Conservation (phyloP, 1,140 invertebrate species). For the Arctopsyche grandis region DNA sequence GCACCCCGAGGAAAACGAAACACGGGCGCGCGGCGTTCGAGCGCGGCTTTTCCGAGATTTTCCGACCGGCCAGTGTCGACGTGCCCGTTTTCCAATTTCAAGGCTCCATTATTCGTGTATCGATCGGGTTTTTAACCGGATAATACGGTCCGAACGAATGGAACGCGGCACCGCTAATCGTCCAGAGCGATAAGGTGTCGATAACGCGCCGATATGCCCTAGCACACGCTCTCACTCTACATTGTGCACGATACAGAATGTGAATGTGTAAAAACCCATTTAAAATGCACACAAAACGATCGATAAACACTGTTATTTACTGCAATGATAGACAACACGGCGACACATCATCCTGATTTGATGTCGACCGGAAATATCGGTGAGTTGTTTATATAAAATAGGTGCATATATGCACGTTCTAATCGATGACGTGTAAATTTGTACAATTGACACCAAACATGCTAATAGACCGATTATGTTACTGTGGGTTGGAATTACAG, state of each 20-base stretch:
- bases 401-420: no score
- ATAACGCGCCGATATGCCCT: neutral
- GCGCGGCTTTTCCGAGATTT: no score
- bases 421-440: no score
- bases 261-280: neutral
- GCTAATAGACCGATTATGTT: no score
- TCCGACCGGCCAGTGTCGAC: no score
- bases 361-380: no score
- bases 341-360: no score
- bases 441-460: no score
- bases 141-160: conserved; percentile 7
- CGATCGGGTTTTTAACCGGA: neutral
- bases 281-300: neutral
- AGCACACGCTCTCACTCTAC: neutral
- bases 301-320: conserved; percentile 1
- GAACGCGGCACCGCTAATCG: neutral
- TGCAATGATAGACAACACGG: neutral
- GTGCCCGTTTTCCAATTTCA: neutral
- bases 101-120: conserved; percentile 10
- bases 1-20: no score
- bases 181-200: neutral
- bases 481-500: no score
- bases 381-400: no score
- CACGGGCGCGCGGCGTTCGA: no score
- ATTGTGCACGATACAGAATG: neutral